A percentile compares a stretch with the other conserved stretches of the same genome.
These are phyloP conservation scores for Chaetodon auriga DNA, from an alignment of 2,113 vertebrate genomes.

Conservation along the genomic window DNA sequence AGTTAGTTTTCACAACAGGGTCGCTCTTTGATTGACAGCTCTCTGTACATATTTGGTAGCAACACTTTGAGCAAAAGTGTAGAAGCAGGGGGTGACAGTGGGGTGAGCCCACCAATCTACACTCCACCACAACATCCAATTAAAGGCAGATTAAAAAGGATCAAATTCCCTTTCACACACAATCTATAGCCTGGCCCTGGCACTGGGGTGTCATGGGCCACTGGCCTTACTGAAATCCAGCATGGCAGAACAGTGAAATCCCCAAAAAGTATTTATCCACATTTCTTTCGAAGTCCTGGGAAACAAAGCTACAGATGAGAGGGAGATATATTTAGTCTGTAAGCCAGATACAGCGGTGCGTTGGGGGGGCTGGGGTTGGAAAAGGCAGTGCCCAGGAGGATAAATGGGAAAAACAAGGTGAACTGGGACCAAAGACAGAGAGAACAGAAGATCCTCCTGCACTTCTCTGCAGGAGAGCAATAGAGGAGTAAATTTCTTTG, in stretches of 20 bases:
- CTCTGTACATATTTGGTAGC: neutral
- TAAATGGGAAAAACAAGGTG: slow-evolving; percentile 39
- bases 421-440: neutral
- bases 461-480: slow-evolving; percentile 18
- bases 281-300: slow-evolving; percentile 56
- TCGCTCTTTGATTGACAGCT: too few species aligned
- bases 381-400: slow-evolving; percentile 15
- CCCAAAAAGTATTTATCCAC: slow-evolving; percentile 55
- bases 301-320: slow-evolving; percentile 49
- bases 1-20: neutral
- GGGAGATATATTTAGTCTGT: slow-evolving; percentile 37
- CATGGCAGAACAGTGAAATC: slow-evolving; percentile 61
- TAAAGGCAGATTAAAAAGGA: slow-evolving; percentile 75
- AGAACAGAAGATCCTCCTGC: slow-evolving; percentile 17
- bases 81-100: neutral
- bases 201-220: slow-evolving; percentile 42
- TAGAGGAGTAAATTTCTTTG: slow-evolving; percentile 5
- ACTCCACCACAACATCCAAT: slow-evolving; percentile 54
- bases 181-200: slow-evolving; percentile 32
- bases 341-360: slow-evolving; percentile 22
- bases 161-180: slow-evolving; percentile 63
- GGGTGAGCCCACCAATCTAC: slow-evolving; percentile 14
- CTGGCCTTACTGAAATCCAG: slow-evolving; percentile 59
- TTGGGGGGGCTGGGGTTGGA: slow-evolving; percentile 16
- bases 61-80: neutral